Conservation (phyloP, 2,888 invertebrate genomes). For the Tanytarsus gracilentus region DNA sequence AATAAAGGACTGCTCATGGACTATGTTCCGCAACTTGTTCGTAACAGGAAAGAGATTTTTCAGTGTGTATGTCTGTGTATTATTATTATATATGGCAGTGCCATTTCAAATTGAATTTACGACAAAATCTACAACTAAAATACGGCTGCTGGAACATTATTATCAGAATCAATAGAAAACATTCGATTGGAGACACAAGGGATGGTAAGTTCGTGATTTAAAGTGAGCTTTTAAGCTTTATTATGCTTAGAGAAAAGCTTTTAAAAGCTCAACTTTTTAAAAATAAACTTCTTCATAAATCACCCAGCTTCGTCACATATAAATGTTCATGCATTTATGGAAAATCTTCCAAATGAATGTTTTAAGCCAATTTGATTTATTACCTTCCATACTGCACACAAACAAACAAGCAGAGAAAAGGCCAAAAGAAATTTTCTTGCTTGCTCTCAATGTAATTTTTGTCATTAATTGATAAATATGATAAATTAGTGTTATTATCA, state of each 20-base stretch:
- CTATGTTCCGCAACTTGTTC: no score
- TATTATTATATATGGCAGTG: neutral
- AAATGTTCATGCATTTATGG: neutral
- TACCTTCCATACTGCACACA: neutral
- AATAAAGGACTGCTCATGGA: neutral
- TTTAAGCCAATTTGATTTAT: slow-evolving; percentile 27
- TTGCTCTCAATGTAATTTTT: slow-evolving; percentile 27
- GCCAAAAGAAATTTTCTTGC: slow-evolving; percentile 20
- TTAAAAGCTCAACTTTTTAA: no score
- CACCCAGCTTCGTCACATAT: no score
- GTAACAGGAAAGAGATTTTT: no score
- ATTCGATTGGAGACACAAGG: no score
- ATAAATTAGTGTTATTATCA: slow-evolving; percentile 25
- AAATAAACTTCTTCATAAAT: no score
- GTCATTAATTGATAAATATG: slow-evolving; percentile 29
- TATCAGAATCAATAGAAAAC: no score
- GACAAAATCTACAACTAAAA: neutral
- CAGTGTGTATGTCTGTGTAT: neutral
- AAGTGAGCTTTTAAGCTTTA: no score
- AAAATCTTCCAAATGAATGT: slow-evolving; percentile 6
- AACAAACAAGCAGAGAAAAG: neutral
- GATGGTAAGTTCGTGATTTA: no score
- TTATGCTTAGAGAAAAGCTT: no score
- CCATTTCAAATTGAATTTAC: slow-evolving; percentile 7
- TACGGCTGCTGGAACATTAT: no score